These are phyloP conservation scores for Lepeophtheirus salmonis DNA, from an alignment of 1,140 invertebrate genomes.

Conservation along the genomic window DNA sequence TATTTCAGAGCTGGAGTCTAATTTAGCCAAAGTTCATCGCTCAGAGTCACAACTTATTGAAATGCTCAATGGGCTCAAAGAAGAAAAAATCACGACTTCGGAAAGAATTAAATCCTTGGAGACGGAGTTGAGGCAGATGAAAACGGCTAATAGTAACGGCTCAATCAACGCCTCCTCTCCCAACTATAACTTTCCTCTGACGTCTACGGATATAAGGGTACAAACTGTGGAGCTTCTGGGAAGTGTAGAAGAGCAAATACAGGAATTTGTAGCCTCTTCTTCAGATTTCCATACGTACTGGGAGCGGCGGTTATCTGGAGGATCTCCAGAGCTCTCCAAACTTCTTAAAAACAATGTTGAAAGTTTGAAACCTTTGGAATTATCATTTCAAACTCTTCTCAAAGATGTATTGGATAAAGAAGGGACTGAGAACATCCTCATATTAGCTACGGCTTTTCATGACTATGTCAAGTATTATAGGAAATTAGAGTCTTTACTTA, in stretches of 20 bases:
- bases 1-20: conserved; percentile 24
- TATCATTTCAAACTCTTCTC: conserved; percentile 25
- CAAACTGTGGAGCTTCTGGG: conserved; percentile 9
- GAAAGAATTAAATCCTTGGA: background rate
- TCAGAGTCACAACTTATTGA: background rate
- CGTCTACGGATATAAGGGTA: background rate
- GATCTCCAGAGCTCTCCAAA: conserved; percentile 18
- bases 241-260: background rate
- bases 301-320: background rate
- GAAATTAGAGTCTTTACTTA: background rate
- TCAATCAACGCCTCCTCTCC: background rate
- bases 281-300: conserved; percentile 13
- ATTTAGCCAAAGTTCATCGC: conserved; percentile 18
- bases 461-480: conserved; percentile 7
- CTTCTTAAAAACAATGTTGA: conserved; percentile 27
- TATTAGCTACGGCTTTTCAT: background rate
- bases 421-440: background rate
- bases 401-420: background rate
- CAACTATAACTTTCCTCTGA: background rate
- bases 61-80: background rate
- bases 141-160: background rate
- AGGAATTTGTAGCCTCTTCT: conserved; percentile 2
- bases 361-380: conserved; percentile 26
- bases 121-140: background rate
- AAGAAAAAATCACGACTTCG: background rate